Base-by-base conservation (phyloP, 2,888 invertebrate genomes). In the Drosophila ustulata region DNA sequence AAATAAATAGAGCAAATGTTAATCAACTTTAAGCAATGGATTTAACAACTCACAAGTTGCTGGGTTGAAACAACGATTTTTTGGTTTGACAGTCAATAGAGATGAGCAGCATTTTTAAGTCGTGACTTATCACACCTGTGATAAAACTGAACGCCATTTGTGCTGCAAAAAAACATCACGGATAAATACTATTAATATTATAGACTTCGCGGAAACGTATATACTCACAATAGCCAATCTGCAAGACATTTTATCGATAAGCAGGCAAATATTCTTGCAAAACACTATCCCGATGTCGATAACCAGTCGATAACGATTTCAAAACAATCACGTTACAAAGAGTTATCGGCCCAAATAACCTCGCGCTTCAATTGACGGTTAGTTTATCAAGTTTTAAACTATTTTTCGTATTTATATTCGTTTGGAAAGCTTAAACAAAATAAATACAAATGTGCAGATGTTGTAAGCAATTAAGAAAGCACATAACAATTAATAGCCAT, bases 391-490 rank as follows among this genome's bases (percentile, higher is more conserved):
- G 3, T 18, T 41, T 18, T 7, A 7, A 41, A 7, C 18, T 13
- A 18, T 7, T 18, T 18, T 7, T 6, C 7, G 3, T 0, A 41
- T 7, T 41, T 0, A 2, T 3, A 18, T 6, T 30, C 1, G 1
- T 4, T 13, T 37, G 3, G 11, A 13, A 6, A 26, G 4, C n/a
- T 9, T 13, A 13, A 1, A 6, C 3, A 13, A 46, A 46, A 37
- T 18, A 49, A 11, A 30, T 11, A 18, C 9, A 26, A 1, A 23
- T 9, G 25, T 18, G n/a, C 18, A 3, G 18, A 2, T 32, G 4
- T 26, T 32, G 59, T 30, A 62, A 57, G 23, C 53, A 28, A 55
- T 37, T 47, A 6, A 43, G 18, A 34, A 26, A 51, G 25, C 11
- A 3, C 5, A 37, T 37, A 37, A 61, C 25, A 62, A 18, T 26